phyloP scores from a whole-genome alignment of 2,113 vertebrate genomes.

The Notarius quadriscutis region DNA sequence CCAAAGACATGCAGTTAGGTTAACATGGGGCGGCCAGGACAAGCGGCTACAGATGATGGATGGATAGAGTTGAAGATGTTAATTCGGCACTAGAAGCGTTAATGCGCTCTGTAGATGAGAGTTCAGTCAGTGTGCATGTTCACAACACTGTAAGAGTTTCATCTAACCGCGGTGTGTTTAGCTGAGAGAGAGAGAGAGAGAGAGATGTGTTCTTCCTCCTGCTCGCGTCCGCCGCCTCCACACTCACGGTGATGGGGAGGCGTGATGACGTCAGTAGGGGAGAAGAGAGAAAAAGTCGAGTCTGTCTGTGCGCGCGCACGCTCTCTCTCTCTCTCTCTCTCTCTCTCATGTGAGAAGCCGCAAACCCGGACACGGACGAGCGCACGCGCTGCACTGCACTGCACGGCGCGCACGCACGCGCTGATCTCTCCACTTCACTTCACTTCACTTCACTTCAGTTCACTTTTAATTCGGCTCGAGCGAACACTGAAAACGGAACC shows the following conservation, averaged over 20 bases:
- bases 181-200: background rate
- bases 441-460: background rate
- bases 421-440: background rate
- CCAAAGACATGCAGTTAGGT: no score
- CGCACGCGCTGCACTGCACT: no score
- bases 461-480: background rate
- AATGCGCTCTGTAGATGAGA: background rate
- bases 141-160: background rate
- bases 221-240: constrained; percentile 32
- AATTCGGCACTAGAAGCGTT: background rate
- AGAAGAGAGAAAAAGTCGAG: constrained; percentile 32
- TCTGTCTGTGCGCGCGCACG: constrained; percentile 27
- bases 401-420: background rate
- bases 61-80: background rate
- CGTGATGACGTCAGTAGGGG: constrained; percentile 61
- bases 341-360: background rate
- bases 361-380: constrained; percentile 19
- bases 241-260: constrained; percentile 19
- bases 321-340: no score
- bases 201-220: background rate
- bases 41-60: no score
- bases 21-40: no score
- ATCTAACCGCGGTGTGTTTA: background rate
- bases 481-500: background rate
- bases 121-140: background rate